Conservation (phyloP, 2,797 vertebrate genomes). For the Chelonia mydas region DNA sequence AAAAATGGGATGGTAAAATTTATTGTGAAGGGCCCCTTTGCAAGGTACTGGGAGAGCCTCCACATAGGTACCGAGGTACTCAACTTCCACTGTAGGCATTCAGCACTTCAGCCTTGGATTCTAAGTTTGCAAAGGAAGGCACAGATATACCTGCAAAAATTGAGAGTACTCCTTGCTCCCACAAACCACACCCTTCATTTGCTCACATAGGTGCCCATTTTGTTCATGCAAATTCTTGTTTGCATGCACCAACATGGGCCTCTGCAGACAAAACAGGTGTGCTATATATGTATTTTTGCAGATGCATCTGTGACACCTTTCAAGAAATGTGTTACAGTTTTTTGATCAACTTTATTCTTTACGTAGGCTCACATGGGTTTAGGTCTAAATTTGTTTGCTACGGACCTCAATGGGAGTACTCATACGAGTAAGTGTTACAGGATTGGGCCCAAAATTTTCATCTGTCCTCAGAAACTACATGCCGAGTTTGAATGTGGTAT, state of each 20-base stretch:
- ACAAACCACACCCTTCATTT: neutral
- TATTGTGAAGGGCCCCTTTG: neutral
- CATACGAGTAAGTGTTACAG: neutral
- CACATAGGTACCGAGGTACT: neutral
- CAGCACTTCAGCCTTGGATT: neutral
- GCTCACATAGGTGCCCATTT: neutral
- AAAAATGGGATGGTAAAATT: conserved; percentile 39
- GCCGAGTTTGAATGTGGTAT: neutral
- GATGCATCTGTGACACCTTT: rapidly evolving
- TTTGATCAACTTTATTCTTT: neutral
- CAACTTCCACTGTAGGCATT: neutral
- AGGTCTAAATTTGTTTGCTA: neutral
- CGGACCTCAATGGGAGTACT: neutral
- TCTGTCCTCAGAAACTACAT: neutral
- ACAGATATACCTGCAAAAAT: neutral
- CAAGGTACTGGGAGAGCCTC: neutral
- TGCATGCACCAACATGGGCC: rapidly evolving
- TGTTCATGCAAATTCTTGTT: neutral
- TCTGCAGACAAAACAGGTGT: neutral
- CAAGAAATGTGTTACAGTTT: neutral
- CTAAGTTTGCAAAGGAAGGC: neutral
- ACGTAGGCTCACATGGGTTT: conserved; percentile 23
- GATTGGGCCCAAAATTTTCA: neutral
- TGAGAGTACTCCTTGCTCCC: neutral
- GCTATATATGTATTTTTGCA: neutral